phyloP scores from a whole-genome alignment of 2,888 invertebrate genomes.

The Drosophila subquinaria region DNA sequence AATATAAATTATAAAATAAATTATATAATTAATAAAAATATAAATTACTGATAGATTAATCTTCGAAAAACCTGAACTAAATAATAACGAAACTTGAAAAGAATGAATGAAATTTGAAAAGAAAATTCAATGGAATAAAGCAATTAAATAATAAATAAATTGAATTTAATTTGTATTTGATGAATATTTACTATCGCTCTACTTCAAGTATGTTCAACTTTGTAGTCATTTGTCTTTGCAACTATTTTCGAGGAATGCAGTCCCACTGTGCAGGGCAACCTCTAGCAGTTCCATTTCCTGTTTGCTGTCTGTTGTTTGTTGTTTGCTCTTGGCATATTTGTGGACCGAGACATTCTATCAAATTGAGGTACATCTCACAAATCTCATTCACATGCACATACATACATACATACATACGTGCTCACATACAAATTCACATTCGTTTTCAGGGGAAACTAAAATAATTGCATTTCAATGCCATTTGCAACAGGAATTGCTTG shows the following conservation, averaged over 20 bases:
- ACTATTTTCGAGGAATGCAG: neutral
- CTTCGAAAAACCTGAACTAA: no score
- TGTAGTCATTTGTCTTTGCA: neutral
- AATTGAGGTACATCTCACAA: slow-evolving; percentile 42
- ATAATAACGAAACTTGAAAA: no score
- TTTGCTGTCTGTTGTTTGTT: slow-evolving; percentile 21
- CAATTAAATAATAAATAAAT: no score
- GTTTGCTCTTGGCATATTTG: slow-evolving; percentile 64
- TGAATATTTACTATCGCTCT: no score
- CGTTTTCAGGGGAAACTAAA: slow-evolving; percentile 31
- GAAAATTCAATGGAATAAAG: no score
- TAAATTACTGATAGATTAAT: no score
- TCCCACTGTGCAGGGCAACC: slow-evolving; percentile 24
- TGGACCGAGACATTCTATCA: slow-evolving; percentile 47
- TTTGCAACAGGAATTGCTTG: slow-evolving; percentile 35
- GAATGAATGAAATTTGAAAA: no score
- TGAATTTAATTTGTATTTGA: no score
- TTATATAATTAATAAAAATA: no score
- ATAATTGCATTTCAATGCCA: slow-evolving; percentile 70
- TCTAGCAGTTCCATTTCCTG: slow-evolving; percentile 35
- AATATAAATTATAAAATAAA: no score
- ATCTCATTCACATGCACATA: slow-evolving; percentile 20
- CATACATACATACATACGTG: neutral
- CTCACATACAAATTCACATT: slow-evolving; percentile 18
- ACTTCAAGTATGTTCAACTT: no score